Evolutionary conservation across 1,140 invertebrate species (phyloP).

Genomic region (Fopius arisanus): DNA sequence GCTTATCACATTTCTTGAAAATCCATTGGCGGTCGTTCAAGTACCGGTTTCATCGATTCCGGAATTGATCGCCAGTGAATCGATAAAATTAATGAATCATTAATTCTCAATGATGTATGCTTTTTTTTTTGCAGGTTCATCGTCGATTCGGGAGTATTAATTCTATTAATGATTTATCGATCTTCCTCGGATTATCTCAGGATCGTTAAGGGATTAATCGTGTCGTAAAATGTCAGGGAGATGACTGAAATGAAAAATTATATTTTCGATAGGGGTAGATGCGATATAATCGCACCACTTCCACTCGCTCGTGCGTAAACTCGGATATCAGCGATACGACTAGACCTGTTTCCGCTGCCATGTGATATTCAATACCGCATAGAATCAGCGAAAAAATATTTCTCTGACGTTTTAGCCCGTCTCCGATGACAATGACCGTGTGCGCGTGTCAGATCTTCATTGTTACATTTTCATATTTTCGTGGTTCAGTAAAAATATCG

Average conservation of each 20-base stretch:
- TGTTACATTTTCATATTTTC: not conserved
- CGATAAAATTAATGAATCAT: too few species aligned
- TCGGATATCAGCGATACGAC: not conserved
- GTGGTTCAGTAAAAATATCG: not conserved
- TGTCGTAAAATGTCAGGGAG: too few species aligned
- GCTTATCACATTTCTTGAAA: not conserved
- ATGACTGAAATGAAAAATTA: not conserved
- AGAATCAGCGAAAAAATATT: conserved; percentile 27
- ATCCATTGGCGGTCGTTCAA: not conserved
- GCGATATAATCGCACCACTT: not conserved
- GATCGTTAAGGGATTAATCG: too few species aligned
- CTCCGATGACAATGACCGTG: not conserved
- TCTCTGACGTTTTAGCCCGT: conserved; percentile 4
- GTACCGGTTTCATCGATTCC: not conserved
- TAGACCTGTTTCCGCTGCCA: conserved; percentile 13
- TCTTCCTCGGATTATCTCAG: too few species aligned
- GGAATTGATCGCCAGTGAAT: too few species aligned
- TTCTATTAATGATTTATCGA: too few species aligned
- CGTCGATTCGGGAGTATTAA: too few species aligned
- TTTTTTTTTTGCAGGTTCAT: too few species aligned
- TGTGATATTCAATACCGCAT: conserved; percentile 16
- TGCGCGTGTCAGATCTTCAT: not conserved
- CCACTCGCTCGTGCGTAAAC: not conserved
- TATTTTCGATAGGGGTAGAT: not conserved
- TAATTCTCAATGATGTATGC: too few species aligned